Evolutionary conservation across 2,113 vertebrate species (phyloP), one percentile per base, ranked within the genome.

Genomic region (Phalacrocorax carbo): DNA sequence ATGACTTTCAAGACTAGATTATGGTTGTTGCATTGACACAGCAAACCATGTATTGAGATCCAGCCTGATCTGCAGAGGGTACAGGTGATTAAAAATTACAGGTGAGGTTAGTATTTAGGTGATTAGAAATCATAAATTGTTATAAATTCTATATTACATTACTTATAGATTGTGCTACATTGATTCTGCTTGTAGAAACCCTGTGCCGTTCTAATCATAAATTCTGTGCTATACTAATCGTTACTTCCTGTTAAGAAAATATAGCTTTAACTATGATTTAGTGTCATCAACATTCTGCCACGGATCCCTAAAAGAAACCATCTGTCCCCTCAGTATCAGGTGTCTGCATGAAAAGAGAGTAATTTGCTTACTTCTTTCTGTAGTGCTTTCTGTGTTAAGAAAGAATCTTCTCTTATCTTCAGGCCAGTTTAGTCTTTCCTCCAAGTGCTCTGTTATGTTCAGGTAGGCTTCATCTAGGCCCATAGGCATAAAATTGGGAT

Each of bases 391-490:
- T 91, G 77, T 64, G 61, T 87, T 91, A 75, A 97, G 95, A 76
- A 89, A 88, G 95, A 98, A 98, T 42, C 96, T 99, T 81, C 99
- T 98, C 95, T 96, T 98, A 48, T 98, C 97, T 77, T 99, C 99
- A 40, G 99, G 98, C 99, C 99, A 99, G 87, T 96, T 98, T 87
- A 97, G 95, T 88, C 99, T 98, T 98, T 99, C 98, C 46, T 98
- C 96, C 97, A 99, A 97, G 94, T 99, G 99, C 22, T 99, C 98
- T 93, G 99, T 99, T 96, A 99, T 98, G 93, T 99, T 99, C 98
- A 99, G 96, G 97, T 99, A 99, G 52, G 99, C 99, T 98, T 99
- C 99, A 97, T 99, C 99, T 94, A 99, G 98, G 95, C 99, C 99
- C 98, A 99, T 11, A 64, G 99, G 98, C 98, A 99, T 98, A 97